Conservation (phyloP, 2,113 vertebrate species). For the Lagopus muta region DNA sequence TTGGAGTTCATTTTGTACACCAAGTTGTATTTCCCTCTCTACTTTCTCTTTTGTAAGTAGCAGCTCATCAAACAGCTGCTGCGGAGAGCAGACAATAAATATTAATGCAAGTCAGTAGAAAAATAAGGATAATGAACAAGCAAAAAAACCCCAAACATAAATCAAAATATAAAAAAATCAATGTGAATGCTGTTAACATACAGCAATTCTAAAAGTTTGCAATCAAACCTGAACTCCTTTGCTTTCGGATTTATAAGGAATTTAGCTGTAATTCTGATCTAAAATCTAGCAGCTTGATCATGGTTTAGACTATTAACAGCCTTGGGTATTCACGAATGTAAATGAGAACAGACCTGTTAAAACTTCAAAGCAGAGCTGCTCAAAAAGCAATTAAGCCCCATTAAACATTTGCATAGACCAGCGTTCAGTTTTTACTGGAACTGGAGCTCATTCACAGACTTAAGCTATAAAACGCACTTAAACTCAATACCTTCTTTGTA, state of each 20-base stretch:
- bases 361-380: constrained; percentile 26
- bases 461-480: not conserved
- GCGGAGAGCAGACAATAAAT: constrained; percentile 40
- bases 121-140: not conserved
- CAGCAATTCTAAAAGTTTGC: constrained; percentile 16
- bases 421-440: not conserved
- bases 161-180: constrained; percentile 12
- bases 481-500: not conserved
- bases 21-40: not conserved
- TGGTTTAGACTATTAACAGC: not conserved
- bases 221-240: constrained; percentile 24
- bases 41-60: not conserved
- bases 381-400: constrained; percentile 33
- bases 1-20: not conserved
- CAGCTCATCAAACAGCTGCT: constrained; percentile 34
- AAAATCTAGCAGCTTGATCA: not conserved
- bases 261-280: not conserved
- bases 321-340: not conserved
- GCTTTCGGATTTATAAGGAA: not conserved
- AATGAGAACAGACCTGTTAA: not conserved
- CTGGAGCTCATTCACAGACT: not conserved
- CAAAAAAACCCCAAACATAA: not conserved
- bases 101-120: constrained; percentile 37
- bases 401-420: not conserved
- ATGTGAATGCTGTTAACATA: not conserved